Evolutionary conservation across 2,113 vertebrate genomes (phyloP).

Genomic region (Camelus bactrianus): DNA sequence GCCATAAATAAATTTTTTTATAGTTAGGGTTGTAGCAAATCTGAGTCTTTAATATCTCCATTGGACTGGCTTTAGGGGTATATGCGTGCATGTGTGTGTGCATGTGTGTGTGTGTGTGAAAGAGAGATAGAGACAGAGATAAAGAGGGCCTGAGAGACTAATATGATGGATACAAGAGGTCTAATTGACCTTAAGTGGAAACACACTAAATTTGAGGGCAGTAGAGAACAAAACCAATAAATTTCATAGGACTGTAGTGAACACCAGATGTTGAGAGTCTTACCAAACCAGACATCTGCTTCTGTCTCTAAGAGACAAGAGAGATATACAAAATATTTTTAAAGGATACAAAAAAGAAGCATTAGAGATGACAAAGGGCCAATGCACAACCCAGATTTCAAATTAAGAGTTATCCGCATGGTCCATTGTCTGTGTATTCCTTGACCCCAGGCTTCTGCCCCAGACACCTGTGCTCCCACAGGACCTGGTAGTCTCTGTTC

Average conservation of each 20-base stretch:
- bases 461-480: not conserved
- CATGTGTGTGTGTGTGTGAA: not conserved
- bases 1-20: slow-evolving; percentile 8
- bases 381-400: not conserved
- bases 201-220: slow-evolving; percentile 58
- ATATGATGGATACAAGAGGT: not conserved
- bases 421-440: not conserved
- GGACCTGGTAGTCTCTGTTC: not conserved
- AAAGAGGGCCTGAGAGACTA: not conserved
- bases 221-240: slow-evolving; percentile 65
- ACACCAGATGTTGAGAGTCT: slow-evolving; percentile 56
- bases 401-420: not conserved
- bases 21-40: not conserved
- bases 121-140: not conserved
- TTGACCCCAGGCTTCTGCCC: not conserved
- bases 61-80: not conserved
- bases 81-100: no score
- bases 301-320: slow-evolving; percentile 58
- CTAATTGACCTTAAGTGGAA: slow-evolving; percentile 37
- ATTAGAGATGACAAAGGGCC: not conserved
- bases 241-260: slow-evolving; percentile 43
- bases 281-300: slow-evolving; percentile 47
- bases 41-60: not conserved
- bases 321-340: not conserved
- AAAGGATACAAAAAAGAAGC: slow-evolving; percentile 19